Conservation (phyloP, 2,888 invertebrate genomes). For the Microctonus brassicae region DNA sequence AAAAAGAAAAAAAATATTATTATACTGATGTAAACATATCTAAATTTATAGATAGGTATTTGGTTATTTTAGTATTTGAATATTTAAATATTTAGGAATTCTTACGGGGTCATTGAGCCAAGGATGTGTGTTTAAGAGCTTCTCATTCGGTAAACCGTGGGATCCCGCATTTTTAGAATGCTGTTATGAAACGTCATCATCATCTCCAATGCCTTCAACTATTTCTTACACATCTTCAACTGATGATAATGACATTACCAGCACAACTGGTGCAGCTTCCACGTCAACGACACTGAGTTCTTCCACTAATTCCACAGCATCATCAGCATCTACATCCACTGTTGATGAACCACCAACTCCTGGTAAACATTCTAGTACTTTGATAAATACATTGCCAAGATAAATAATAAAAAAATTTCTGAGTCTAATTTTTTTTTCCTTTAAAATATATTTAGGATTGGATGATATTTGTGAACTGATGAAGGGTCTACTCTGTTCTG, state of each 20-base stretch:
- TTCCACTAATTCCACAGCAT: slow-evolving; percentile 34
- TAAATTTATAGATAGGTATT: too few relatives aligned
- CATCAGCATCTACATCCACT: slow-evolving; percentile 23
- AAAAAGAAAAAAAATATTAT: too few relatives aligned
- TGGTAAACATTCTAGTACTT: slow-evolving; percentile 27
- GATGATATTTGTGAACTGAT: slow-evolving; percentile 71
- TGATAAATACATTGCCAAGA: background rate
- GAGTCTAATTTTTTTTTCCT: slow-evolving; percentile 17
- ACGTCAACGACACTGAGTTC: slow-evolving; percentile 51
- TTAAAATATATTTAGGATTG: slow-evolving; percentile 45
- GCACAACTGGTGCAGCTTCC: slow-evolving; percentile 32
- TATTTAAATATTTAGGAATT: slow-evolving; percentile 69
- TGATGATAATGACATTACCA: background rate
- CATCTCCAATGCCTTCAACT: slow-evolving; percentile 46
- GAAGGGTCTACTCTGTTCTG: slow-evolving; percentile 78
- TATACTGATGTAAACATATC: too few relatives aligned
- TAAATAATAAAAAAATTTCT: too few relatives aligned
- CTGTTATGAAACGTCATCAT: slow-evolving; percentile 70
- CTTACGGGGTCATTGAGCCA: slow-evolving; percentile 73
- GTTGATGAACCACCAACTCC: slow-evolving; percentile 43
- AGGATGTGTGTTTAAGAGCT: slow-evolving; percentile 72
- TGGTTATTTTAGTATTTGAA: background rate
- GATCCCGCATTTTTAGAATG: slow-evolving; percentile 76
- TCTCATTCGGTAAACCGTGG: slow-evolving; percentile 74
- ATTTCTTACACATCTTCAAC: slow-evolving; percentile 35